Percentiles rank a stretch among this genome's conserved stretches.
phyloP scores from a whole-genome alignment of 2,797 vertebrate genomes.

The Enteromius viviparus region DNA sequence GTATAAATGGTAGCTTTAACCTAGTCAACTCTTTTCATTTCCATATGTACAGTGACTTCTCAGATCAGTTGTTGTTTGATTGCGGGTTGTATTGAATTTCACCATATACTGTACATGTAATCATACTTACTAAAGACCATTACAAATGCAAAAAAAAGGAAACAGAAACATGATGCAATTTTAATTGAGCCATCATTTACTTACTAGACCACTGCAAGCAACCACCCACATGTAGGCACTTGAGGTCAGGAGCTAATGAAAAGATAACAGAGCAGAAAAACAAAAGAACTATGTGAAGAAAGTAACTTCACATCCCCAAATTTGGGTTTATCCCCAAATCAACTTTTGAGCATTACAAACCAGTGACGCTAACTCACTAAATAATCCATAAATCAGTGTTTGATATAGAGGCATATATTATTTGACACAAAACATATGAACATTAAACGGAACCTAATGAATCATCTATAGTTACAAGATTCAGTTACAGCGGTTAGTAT shows the following conservation, averaged over 20 bases:
- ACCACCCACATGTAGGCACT: constrained; percentile 93
- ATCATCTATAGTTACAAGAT: not conserved
- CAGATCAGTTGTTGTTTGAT: not conserved
- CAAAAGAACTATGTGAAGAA: not conserved
- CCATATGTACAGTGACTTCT: not conserved
- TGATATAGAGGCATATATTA: not conserved
- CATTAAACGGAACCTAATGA: not conserved
- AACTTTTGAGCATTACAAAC: not conserved
- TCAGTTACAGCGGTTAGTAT: not conserved
- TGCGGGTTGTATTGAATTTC: not conserved
- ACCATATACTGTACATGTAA: not conserved
- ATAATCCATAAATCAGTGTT: not conserved
- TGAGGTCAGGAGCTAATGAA: constrained; percentile 90
- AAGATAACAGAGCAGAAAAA: constrained; percentile 56
- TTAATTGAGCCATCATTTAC: constrained; percentile 60
- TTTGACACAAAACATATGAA: not conserved
- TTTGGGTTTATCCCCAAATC: not conserved
- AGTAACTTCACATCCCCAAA: not conserved
- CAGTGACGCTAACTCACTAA: not conserved
- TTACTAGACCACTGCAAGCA: constrained; percentile 94
- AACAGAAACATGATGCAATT: not conserved
- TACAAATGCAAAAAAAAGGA: not conserved
- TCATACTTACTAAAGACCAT: not conserved
- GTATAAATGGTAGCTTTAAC: not conserved
- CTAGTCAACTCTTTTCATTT: not conserved